Conservation (phyloP, 35 echinoderm and acorn worm species). For the Heliocidaris tuberculata region DNA sequence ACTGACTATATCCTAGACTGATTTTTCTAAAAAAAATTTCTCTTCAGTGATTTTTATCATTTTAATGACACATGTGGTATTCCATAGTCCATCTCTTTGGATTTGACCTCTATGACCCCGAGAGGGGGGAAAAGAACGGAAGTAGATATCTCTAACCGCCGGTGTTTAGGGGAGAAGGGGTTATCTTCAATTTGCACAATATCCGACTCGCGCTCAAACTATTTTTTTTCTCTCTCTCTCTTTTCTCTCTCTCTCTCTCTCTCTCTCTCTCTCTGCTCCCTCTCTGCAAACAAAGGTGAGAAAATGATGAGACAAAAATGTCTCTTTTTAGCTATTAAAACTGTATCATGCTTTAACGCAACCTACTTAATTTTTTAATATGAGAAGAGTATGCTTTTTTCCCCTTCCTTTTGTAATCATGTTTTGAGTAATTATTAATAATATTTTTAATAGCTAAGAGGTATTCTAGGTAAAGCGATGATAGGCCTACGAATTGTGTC, state of each 20-base stretch:
- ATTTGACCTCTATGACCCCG: conserved; percentile 36
- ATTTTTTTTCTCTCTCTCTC: not conserved
- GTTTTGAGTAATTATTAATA: too few relatives aligned
- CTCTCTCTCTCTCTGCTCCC: not conserved
- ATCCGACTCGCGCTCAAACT: conserved; percentile 29
- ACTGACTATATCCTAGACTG: too few relatives aligned
- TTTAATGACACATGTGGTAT: not conserved
- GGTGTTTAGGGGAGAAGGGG: conserved; percentile 31
- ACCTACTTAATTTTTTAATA: not conserved
- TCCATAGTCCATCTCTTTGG: not conserved
- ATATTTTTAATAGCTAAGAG: too few relatives aligned
- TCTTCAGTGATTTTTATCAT: too few relatives aligned
- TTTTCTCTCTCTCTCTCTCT: not conserved
- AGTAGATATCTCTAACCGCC: conserved; percentile 1
- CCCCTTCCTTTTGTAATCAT: too few relatives aligned
- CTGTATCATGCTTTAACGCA: not conserved
- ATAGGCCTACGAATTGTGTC: not conserved
- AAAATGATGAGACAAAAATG: not conserved
- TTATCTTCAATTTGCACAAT: conserved; percentile 50
- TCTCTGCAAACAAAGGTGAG: not conserved
- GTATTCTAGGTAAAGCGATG: not conserved
- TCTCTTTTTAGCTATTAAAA: not conserved
- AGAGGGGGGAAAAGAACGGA: conserved; percentile 26
- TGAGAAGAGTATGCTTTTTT: too few relatives aligned
- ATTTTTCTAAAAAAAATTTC: too few relatives aligned